A percentile compares a stretch with the other conserved stretches of the same genome.
Conservation (phyloP, 2,113 vertebrate genomes). For the Corvus cornix region DNA sequence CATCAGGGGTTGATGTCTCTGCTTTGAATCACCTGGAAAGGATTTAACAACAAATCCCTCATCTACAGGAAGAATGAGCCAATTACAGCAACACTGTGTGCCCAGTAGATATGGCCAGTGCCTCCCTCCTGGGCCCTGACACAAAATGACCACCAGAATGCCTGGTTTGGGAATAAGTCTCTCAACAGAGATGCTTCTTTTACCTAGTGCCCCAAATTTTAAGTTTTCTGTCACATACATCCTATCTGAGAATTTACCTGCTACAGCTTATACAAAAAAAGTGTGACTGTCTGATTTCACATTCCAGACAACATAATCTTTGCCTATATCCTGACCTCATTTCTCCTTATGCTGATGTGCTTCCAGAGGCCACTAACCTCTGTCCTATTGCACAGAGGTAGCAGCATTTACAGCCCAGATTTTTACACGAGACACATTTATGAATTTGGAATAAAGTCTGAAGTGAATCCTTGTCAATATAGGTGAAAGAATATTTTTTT, state of each 20-base stretch:
- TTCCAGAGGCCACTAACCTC: background rate
- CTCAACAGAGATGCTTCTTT: background rate
- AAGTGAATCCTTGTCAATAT: background rate
- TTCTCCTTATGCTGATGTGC: background rate
- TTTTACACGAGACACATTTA: background rate
- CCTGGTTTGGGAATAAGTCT: background rate
- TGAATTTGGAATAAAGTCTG: background rate
- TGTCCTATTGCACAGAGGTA: background rate
- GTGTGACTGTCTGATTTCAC: background rate
- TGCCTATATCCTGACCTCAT: background rate
- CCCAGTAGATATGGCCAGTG: too few species aligned
- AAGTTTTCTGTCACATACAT: background rate
- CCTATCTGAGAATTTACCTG: background rate
- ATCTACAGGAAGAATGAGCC: background rate
- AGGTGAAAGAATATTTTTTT: background rate
- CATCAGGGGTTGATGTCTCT: background rate
- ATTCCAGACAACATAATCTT: background rate
- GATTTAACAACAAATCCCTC: background rate
- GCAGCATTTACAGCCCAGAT: background rate
- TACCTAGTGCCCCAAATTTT: background rate
- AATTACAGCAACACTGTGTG: background rate
- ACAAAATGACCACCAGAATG: background rate
- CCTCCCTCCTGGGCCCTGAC: background rate
- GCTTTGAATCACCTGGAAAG: background rate
- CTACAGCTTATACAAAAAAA: background rate